Percentiles rank a stretch among this genome's conserved stretches.
These are phyloP conservation scores for Callithrix jacchus DNA, from an alignment of 2,113 vertebrate species.

Conservation along the genomic window DNA sequence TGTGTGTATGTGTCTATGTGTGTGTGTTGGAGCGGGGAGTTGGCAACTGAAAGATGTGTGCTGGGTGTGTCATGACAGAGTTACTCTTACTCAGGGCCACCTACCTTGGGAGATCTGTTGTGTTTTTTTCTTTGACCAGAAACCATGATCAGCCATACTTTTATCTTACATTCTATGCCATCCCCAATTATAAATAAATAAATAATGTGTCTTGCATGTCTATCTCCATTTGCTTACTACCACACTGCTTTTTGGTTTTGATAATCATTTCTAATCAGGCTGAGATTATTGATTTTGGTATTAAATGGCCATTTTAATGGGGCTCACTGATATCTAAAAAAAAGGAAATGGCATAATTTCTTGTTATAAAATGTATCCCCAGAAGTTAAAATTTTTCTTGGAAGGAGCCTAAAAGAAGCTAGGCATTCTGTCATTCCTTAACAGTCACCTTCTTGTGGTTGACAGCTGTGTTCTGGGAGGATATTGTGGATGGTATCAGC, in stretches of 20 bases:
- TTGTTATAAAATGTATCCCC: background rate
- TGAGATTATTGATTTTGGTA: background rate
- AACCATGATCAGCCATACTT: background rate
- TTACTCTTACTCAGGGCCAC: background rate
- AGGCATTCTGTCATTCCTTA: background rate
- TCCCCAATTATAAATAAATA: background rate
- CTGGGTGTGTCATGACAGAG: background rate
- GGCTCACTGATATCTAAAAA: background rate
- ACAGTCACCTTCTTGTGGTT: background rate
- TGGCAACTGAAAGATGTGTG: background rate
- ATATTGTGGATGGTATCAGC: no score
- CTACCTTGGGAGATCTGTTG: background rate
- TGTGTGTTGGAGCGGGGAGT: no score
- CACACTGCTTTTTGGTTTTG: background rate
- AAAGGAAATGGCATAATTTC: background rate
- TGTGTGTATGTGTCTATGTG: no score
- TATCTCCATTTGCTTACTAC: background rate
- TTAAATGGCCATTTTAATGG: constrained; percentile 4
- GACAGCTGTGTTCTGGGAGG: background rate
- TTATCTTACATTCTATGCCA: background rate
- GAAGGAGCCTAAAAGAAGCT: background rate
- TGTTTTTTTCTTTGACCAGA: background rate
- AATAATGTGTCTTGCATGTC: background rate
- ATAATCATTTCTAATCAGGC: background rate
- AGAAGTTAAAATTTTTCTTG: background rate